phyloP scores from a whole-genome alignment of 1,140 invertebrate species.

The Panagrolaimus sp. region DNA sequence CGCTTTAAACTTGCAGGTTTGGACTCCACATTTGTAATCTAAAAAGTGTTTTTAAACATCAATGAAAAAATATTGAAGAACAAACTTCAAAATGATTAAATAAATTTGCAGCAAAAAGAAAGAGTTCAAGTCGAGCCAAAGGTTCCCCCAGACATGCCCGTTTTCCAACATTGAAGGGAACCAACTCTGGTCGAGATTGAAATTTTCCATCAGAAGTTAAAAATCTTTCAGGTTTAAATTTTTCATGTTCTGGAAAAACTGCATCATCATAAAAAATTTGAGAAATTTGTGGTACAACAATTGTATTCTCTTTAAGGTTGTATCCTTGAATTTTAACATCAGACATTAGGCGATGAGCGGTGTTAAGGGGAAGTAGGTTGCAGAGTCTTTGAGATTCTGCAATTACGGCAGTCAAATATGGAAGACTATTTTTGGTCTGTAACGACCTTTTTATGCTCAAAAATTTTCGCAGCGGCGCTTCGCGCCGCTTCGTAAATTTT shows the following conservation, averaged over 20 bases:
- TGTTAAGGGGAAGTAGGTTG: background rate
- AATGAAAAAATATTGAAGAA: too few species aligned
- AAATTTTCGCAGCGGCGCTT: too few species aligned
- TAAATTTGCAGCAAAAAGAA: background rate
- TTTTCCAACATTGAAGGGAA: background rate
- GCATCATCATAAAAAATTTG: conserved; percentile 2
- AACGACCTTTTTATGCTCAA: too few species aligned
- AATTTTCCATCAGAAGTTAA: background rate
- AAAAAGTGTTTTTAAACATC: too few species aligned
- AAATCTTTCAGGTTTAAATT: background rate
- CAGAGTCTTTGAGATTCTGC: background rate
- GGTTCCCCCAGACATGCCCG: conserved; percentile 4
- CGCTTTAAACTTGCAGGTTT: too few species aligned
- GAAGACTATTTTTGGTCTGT: background rate
- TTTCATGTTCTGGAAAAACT: background rate
- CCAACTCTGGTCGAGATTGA: background rate
- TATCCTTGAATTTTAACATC: background rate
- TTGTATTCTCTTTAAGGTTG: background rate
- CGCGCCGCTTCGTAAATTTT: too few species aligned
- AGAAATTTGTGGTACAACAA: background rate
- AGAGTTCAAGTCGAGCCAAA: background rate
- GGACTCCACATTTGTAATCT: too few species aligned
- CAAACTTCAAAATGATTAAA: conserved; percentile 4
- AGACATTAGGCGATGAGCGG: background rate
- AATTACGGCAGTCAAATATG: conserved; percentile 24